phyloP scores from a whole-genome alignment of 2,888 invertebrate species.

The Thelaira solivaga region DNA sequence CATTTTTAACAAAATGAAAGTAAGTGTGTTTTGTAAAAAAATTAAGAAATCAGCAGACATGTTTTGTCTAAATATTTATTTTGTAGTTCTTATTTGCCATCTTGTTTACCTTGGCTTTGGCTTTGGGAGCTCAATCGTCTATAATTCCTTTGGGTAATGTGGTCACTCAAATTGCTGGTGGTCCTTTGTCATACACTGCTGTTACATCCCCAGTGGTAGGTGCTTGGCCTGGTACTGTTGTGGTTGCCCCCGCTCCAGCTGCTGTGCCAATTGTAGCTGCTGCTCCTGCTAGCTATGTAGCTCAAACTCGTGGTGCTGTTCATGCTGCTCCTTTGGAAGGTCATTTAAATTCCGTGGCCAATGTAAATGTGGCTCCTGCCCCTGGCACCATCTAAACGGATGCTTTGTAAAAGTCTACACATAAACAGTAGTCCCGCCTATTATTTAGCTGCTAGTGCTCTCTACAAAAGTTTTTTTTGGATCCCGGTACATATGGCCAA shows the following conservation, averaged over 20 bases:
- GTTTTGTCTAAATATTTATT: neutral
- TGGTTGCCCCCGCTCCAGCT: conserved; percentile 44
- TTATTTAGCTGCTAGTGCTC: no score
- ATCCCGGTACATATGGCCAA: no score
- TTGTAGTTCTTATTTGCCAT: conserved; percentile 70
- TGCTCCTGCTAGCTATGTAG: conserved; percentile 38
- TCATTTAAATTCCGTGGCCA: conserved; percentile 50
- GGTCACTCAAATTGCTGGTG: conserved; percentile 62
- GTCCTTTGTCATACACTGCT: conserved; percentile 71
- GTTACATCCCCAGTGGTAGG: conserved; percentile 65
- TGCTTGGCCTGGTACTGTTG: conserved; percentile 36
- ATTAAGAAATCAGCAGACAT: neutral
- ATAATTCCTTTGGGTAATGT: conserved; percentile 69
- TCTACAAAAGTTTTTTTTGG: neutral
- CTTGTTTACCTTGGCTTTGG: conserved; percentile 72
- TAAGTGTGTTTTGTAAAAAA: conserved; percentile 58
- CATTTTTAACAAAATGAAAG: conserved; percentile 69
- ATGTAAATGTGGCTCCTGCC: conserved; percentile 59
- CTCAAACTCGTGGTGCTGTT: conserved; percentile 49
- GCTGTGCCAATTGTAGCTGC: conserved; percentile 37
- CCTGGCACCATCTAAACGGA: conserved; percentile 55
- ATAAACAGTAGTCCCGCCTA: no score
- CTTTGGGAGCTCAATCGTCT: conserved; percentile 72
- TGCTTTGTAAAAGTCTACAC: no score
- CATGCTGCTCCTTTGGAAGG: conserved; percentile 56